Evolutionary conservation across 2,888 invertebrate genomes (phyloP).

Genomic region (Malacosoma neustria): DNA sequence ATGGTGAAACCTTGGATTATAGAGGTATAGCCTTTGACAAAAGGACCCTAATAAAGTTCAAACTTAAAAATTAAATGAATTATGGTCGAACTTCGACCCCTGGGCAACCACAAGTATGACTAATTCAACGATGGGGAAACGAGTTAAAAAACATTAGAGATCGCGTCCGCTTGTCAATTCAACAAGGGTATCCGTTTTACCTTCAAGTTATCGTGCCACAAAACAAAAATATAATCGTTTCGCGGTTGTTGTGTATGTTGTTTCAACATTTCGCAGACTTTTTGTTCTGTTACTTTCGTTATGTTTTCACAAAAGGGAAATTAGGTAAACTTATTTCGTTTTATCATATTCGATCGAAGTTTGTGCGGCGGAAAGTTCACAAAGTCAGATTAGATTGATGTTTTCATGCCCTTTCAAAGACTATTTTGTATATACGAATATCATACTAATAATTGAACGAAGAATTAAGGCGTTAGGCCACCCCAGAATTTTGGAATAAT

Average conservation of each 20-base stretch:
- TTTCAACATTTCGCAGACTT: slow-evolving; percentile 10
- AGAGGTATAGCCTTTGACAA: too few relatives aligned
- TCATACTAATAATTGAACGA: too few relatives aligned
- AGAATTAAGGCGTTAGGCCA: slow-evolving; percentile 4
- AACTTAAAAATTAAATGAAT: too few relatives aligned
- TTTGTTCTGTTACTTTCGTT: slow-evolving; percentile 6
- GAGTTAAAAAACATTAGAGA: too few relatives aligned
- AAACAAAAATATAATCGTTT: slow-evolving; percentile 20
- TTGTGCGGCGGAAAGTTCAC: neutral
- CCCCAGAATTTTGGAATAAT: slow-evolving; percentile 2
- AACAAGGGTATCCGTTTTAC: slow-evolving; percentile 4
- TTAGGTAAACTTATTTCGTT: too few relatives aligned
- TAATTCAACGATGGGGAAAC: too few relatives aligned
- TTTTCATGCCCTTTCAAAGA: neutral
- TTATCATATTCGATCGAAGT: neutral
- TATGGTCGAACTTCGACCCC: too few relatives aligned
- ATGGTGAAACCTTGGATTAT: too few relatives aligned
- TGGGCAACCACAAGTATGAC: too few relatives aligned
- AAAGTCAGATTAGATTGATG: neutral
- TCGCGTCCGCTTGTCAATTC: slow-evolving; percentile 6
- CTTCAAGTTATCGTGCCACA: slow-evolving; percentile 18
- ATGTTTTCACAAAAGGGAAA: slow-evolving; percentile 1
- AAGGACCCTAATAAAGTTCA: too few relatives aligned
- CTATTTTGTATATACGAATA: neutral
- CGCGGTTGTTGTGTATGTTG: slow-evolving; percentile 16